These are phyloP conservation scores for Upupa epops DNA, from an alignment of 2,113 vertebrate genomes.

Conservation along the genomic window DNA sequence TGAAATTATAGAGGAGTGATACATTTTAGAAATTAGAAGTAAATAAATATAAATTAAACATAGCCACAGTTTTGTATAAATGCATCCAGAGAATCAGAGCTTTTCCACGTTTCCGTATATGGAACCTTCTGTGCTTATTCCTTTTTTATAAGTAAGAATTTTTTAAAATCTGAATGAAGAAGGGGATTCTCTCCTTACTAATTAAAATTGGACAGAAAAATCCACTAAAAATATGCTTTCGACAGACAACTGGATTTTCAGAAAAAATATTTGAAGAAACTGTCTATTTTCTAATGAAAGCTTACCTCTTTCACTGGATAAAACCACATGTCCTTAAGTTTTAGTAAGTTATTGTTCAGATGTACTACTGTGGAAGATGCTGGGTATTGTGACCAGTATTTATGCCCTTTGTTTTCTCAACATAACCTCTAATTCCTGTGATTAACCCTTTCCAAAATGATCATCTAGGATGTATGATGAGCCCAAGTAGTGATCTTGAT, in stretches of 20 bases:
- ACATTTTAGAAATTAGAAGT: neutral
- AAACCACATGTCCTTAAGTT: neutral
- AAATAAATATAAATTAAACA: neutral
- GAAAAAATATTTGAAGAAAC: neutral
- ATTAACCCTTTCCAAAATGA: neutral
- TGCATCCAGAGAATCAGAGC: neutral
- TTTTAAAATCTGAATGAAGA: neutral
- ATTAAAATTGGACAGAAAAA: neutral
- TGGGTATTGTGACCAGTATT: neutral
- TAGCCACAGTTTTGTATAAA: neutral
- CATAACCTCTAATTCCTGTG: neutral
- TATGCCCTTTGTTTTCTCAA: neutral
- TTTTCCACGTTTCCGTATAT: neutral
- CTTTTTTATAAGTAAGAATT: neutral
- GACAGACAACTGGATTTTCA: neutral
- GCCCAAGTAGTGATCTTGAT: neutral
- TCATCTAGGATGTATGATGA: neutral
- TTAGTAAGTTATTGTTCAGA: neutral
- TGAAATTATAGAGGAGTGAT: neutral
- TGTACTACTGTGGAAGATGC: neutral
- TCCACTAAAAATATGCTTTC: neutral
- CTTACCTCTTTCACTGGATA: neutral
- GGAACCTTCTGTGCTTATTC: accelerated
- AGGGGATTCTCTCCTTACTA: neutral
- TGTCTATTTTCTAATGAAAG: neutral